Base-by-base conservation (phyloP, 2,113 vertebrate genomes). In the Paramisgurnus dabryanus region DNA sequence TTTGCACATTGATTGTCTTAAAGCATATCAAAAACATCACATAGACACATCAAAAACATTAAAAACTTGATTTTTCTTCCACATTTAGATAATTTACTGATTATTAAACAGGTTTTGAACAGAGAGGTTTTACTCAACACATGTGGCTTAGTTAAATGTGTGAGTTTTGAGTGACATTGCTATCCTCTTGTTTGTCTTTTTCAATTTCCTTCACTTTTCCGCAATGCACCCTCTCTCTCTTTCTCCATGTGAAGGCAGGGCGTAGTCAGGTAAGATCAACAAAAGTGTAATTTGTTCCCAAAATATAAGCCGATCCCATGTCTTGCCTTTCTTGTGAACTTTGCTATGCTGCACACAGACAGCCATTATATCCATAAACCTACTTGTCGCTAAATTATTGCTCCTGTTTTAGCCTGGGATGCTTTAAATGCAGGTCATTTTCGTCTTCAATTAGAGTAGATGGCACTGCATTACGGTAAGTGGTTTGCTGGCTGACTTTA, bases 211-310 rank as follows among this genome's bases (percentile, higher is more conserved):
- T 91, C 83, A 90, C 82, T 88, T 91, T 78, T 90, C 88, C 84
- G 86, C 89, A 88, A 93, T 93, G 94, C 93, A 90, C 85, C 90
- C 81, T 92, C 89, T 91, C 93, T 94, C 91, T 93, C 92, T 34
- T 34, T 34, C 27, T 89, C 91, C 86, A 86, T 86, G 76, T 94
- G 91, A 96, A 99, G 97, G 93, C 96, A 98, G 92, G 97, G 97
- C 39, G 93, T 98, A 87, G 96, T 99, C 89, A 98, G 96, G 97
- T 99, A 95, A 98, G 97, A 75, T 57, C 27, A 27, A 64, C 13
- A 17, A 76, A 71, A 67, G 67, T 76, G 60, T 57, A 18, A 63
- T 53, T 79, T 67, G 27, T 73, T 78, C 43, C 67, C 10, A 68
- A 53, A 72, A 66, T 7, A 22, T 39, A 57, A 58, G 13, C 4